Base-by-base conservation (phyloP, 2,888 invertebrate genomes). In the Crossocerus cetratus region DNA sequence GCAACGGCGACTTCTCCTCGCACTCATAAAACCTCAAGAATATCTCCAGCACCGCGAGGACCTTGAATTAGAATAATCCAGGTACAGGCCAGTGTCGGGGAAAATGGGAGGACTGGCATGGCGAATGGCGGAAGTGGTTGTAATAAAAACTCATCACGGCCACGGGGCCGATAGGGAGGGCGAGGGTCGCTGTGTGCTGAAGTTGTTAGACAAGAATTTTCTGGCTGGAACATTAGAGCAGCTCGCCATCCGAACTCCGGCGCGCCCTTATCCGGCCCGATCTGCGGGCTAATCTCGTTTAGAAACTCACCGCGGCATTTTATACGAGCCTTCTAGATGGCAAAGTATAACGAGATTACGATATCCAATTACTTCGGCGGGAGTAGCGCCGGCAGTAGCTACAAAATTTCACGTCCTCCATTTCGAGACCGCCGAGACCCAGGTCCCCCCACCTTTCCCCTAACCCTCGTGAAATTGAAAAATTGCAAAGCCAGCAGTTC, bases 291-390 rank as follows among this genome's bases (percentile, higher is more conserved):
- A 82, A 82, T 82, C 81, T 78, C 78, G 76, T 82, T 82, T 76
- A 78, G 78, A 76, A 82, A 78, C 81, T 82, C 74, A 49, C 64
- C 71, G 45, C 72, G 74, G 78, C 80, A 76, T 82, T 82, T 82
- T 82, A 80, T 82, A 75, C 78, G 74, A 73, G 68, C 76, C 80
- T 74, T 75, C 72, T 57, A 72, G 68, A 69, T 65, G 59, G 74
- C 70, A 18, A 68, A 72, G 77, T 76, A 73, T 82, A 82, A 82
- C 82, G 80, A 82, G 82, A 82, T 82, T 82, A 82, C 82, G 80
- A 82, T 82, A 82, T 82, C 81, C 76, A 82, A 82, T 82, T 82
- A 82, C 82, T 80, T 71, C 62, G 49, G 49, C 49, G 49, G 49
- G n/a, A 49, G 49, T 16, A 70, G 62, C 61, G 53, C 64, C 61